A percentile compares a stretch with the other conserved stretches of the same genome.
phyloP scores from a whole-genome alignment of 2,797 vertebrate species.

The Rhabdomys pumilio region DNA sequence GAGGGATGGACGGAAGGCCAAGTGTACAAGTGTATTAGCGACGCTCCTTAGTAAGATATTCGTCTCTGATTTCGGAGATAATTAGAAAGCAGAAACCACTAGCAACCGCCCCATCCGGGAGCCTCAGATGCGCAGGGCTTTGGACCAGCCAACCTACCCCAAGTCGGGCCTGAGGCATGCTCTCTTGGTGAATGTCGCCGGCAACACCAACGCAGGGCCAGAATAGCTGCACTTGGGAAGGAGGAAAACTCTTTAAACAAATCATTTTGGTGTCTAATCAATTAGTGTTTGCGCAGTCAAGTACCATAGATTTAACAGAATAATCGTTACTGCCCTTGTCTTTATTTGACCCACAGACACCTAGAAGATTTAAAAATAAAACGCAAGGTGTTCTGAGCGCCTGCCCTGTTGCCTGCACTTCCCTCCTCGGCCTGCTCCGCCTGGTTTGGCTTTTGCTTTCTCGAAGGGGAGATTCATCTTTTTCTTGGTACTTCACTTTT shows the following conservation, averaged over 20 bases:
- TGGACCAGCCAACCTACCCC: not conserved
- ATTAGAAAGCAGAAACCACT: not conserved
- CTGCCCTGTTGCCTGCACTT: not conserved
- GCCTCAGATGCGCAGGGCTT: accelerated
- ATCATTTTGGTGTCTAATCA: conserved; percentile 89
- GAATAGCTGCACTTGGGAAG: conserved; percentile 73
- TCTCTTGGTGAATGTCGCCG: not conserved
- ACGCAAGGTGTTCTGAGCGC: conserved; percentile 5
- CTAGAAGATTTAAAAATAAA: conserved; percentile 85
- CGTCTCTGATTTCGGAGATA: not conserved
- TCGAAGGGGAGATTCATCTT: not conserved
- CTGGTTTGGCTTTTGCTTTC: not conserved
- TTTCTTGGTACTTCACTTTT: not conserved
- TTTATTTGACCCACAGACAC: conserved; percentile 88
- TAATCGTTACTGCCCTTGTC: conserved; percentile 89
- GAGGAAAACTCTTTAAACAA: conserved; percentile 80
- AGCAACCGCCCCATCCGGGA: accelerated
- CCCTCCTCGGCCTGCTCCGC: accelerated
- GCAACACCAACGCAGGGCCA: not conserved
- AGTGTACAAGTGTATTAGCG: accelerated
- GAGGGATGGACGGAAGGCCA: not conserved
- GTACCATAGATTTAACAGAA: conserved; percentile 89
- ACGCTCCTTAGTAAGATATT: not conserved
- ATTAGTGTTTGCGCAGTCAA: conserved; percentile 88
- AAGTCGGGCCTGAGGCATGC: not conserved